These are phyloP conservation scores for Lithophane leautieri DNA, from an alignment of 2,888 invertebrate species.

Conservation along the genomic window DNA sequence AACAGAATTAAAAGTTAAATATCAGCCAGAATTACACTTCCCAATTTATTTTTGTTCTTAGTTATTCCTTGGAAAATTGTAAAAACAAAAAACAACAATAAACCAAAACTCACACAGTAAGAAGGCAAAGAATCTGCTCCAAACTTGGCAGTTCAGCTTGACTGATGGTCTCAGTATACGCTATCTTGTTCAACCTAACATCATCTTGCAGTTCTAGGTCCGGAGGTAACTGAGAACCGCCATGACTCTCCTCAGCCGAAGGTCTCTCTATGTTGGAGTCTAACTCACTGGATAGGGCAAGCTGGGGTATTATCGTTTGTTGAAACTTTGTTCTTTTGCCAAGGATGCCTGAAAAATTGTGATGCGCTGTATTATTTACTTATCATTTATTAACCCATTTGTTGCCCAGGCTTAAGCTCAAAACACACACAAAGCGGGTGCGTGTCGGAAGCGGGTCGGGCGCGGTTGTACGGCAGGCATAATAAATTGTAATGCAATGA, in stretches of 20 bases:
- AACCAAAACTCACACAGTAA: conserved; percentile 91
- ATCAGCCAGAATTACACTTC: neutral
- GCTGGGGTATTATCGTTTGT: conserved; percentile 94
- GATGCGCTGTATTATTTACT: neutral
- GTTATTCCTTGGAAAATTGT: neutral
- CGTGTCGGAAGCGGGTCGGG: too few relatives aligned
- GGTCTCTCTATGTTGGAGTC: conserved; percentile 82
- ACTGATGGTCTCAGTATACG: conserved; percentile 91
- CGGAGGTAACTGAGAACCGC: conserved; percentile 89
- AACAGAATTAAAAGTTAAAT: neutral
- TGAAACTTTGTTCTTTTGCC: conserved; percentile 98
- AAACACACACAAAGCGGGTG: too few relatives aligned
- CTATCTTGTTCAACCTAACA: conserved; percentile 94
- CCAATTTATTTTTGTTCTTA: neutral
- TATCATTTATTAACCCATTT: neutral
- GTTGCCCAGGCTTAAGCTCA: too few relatives aligned
- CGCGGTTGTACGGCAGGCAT: too few relatives aligned
- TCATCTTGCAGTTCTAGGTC: conserved; percentile 96
- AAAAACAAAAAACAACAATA: neutral
- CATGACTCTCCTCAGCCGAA: conserved; percentile 87
- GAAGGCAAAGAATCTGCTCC: conserved; percentile 95
- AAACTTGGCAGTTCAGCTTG: conserved; percentile 92
- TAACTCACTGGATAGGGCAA: conserved; percentile 92
- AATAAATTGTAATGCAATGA: too few relatives aligned
- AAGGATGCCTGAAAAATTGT: conserved; percentile 91